Base-by-base conservation (phyloP, 1,140 invertebrate species). In the Bacillus rossius region DNA sequence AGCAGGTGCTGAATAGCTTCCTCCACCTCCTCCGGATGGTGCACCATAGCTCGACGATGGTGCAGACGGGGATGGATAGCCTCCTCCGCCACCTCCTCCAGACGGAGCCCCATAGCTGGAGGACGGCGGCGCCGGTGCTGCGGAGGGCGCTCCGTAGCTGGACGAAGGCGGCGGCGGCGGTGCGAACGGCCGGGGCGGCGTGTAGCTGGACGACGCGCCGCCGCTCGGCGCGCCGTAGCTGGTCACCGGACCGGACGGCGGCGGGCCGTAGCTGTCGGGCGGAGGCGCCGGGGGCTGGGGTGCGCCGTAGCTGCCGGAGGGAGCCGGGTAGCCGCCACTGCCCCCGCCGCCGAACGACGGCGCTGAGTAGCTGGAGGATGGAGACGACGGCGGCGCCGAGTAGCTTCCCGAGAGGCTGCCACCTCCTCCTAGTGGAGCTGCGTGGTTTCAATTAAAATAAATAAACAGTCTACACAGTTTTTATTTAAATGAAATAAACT, bases 291-390 rank as follows among this genome's bases (percentile, higher is more conserved):
- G 29, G 10, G 5, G 29, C 29, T n/a, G n/a, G 29, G 29, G 29
- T 34, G 29, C 5, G 10, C 29, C 29, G 29, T 34, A 60, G 23
- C 59, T 57, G 10, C 57, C 48, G 3, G 67, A 65, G 41, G 22
- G 60, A 57, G 34, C 48, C 38, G 3, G 45, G 29, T 34, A 34
- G 4, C 29, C 29, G n/a, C 47, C 22, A 22, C 47, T 13, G 22
- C 22, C 22, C 26, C 22, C 47, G 14, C n/a, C 20, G n/a, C 54
- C 41, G 29, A 34, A 17, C 8, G 60, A 22, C 26, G 73, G 73
- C 17, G 73, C 67, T 40, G 72, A 73, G 54, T 78, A 78, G n/a
- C 63, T 69, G 3, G 69, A 71, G 0, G 76, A 49, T 14, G 47
- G 47, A 3, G 20, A 8, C 4, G 29, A 4, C 5, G 29, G 29